phyloP scores from a whole-genome alignment of 2,797 vertebrate species.

The Choloepus didactylus region DNA sequence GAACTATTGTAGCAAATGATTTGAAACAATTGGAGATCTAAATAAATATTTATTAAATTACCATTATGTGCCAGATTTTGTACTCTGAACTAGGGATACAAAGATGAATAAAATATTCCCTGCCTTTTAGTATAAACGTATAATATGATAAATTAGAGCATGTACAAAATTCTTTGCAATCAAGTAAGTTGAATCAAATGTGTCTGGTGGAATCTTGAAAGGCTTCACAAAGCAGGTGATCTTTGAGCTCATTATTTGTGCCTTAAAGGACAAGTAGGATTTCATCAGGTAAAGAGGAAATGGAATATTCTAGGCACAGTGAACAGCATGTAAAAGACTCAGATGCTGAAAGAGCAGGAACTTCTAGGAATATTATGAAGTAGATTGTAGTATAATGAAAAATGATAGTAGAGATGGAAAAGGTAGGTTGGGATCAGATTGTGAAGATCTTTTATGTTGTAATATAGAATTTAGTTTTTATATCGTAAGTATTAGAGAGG shows the following conservation, averaged over 20 bases:
- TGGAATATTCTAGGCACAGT: conserved; percentile 20
- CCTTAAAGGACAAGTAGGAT: conserved; percentile 33
- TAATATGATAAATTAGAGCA: conserved; percentile 5
- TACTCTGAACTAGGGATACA: neutral
- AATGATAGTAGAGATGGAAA: neutral
- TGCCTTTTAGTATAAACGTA: neutral
- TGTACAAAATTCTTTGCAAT: conserved; percentile 42
- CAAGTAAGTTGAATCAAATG: neutral
- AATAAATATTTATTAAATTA: conserved; percentile 57
- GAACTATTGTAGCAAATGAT: neutral
- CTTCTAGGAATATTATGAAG: neutral
- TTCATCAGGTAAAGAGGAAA: neutral
- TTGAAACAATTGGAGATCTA: conserved; percentile 30
- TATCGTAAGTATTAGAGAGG: neutral
- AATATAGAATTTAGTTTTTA: conserved; percentile 42
- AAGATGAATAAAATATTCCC: neutral
- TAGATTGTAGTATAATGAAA: conserved; percentile 23
- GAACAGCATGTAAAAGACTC: neutral
- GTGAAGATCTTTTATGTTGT: conserved; percentile 47
- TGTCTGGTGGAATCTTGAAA: conserved; percentile 34
- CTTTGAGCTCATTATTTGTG: neutral
- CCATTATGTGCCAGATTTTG: conserved; percentile 2
- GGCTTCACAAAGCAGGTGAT: neutral
- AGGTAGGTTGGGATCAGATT: neutral
- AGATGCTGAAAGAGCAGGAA: conserved; percentile 23